Base-by-base conservation (phyloP, 2,113 vertebrate species). In the Todiramphus chloris region DNA sequence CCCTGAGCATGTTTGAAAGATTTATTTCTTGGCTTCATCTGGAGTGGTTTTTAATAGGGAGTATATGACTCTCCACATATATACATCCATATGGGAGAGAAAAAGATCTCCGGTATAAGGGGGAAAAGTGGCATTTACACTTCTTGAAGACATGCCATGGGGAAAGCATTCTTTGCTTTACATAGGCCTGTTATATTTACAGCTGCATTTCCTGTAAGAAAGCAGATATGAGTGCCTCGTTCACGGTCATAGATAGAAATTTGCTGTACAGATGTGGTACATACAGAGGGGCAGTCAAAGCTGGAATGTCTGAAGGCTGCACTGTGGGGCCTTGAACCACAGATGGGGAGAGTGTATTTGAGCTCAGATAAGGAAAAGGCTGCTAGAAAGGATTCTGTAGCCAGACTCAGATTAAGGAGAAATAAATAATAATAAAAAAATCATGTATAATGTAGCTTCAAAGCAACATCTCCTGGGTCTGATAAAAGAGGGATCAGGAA, bases 161-260 rank as follows among this genome's bases (percentile, higher is more conserved):
- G 43, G n/a, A 80, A 55, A 73, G 17, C 39, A 24, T 87, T 82
- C 24, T 58, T 75, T 88, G 28, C 90, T 75, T 59, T 83, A 81
- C 51, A 28, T 25, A 56, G 81, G 58, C 16, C 37, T 93, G 43
- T 67, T 88, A 10, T 90, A 75, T 91, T 86, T 90, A 90, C 77
- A 92, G 85, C 81, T 95, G 27, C 31, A 73, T 90, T 92, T 88
- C 35, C 90, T 89, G 84, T 37, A 77, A 94, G 41, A 43, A 70
- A 94, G 66, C 64, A 69, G 50, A 80, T 75, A 50, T 39, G 48
- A 39, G 56, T 39, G n/a, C 73, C 76, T 89, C 79, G 79, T 56
- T 92, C 48, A 46, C 5, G 43, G 79, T 67, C 76, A 64, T 86
- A 90, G 87, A 94, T 67, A 62, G 24, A 89, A 84, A 33, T 81